Percentiles rank a stretch among this genome's conserved stretches.
phyloP scores from a whole-genome alignment of 2,113 vertebrate genomes.

The Noturus placidus region DNA sequence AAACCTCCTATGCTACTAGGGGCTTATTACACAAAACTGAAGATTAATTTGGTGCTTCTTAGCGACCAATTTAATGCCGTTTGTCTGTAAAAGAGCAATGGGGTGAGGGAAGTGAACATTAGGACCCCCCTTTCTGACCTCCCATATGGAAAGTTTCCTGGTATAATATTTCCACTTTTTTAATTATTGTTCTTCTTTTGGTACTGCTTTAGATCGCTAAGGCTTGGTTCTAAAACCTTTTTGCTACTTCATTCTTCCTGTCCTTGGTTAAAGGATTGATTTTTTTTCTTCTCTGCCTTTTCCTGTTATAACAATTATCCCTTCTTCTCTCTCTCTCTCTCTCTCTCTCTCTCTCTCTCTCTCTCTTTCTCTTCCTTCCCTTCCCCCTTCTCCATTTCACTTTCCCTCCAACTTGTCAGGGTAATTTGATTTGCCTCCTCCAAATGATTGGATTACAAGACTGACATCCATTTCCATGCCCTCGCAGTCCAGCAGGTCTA shows the following conservation, averaged over 20 bases:
- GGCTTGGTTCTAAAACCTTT: not conserved
- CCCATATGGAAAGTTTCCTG: not conserved
- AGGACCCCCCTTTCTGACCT: not conserved
- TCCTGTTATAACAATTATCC: not conserved
- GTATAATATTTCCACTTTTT: not conserved
- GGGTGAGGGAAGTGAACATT: not conserved
- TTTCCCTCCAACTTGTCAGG: conserved; percentile 22
- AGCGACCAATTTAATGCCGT: conserved; percentile 45
- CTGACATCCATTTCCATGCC: conserved; percentile 52
- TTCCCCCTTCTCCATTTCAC: not conserved
- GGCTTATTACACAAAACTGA: conserved; percentile 52
- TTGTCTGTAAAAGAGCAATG: conserved; percentile 33
- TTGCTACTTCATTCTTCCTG: conserved; percentile 16
- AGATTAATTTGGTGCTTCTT: conserved; percentile 52
- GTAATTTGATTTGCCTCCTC: conserved; percentile 55
- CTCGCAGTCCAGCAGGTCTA: conserved; percentile 36
- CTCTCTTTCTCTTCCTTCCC: conserved; percentile 1
- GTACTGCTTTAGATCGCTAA: not conserved
- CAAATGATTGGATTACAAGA: conserved; percentile 58
- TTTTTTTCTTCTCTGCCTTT: conserved; percentile 10
- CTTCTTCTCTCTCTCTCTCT: conserved; percentile 7
- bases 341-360: conserved; percentile 10
- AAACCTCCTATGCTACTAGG: conserved; percentile 19
- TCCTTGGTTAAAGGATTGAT: conserved; percentile 29
- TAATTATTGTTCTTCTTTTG: not conserved